phyloP scores from a whole-genome alignment of 2,113 vertebrate genomes.

The Vireo altiloquus region DNA sequence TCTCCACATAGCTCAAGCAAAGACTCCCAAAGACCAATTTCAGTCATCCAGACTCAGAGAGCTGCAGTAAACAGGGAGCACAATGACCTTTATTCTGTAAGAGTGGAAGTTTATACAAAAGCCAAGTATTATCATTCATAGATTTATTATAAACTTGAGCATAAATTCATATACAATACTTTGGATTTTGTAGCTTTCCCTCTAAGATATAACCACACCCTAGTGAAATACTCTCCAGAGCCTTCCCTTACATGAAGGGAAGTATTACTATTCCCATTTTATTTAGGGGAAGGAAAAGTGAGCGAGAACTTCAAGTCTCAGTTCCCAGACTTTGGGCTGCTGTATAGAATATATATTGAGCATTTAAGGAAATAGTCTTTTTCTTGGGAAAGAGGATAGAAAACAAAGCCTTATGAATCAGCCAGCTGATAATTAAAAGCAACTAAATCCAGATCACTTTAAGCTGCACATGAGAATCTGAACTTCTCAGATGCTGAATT shows the following conservation, averaged over 20 bases:
- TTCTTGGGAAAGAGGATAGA: background rate
- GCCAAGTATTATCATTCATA: conserved; percentile 30
- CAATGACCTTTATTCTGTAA: background rate
- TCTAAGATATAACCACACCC: conserved; percentile 19
- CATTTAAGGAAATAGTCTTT: background rate
- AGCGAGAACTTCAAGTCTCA: background rate
- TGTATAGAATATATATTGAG: background rate
- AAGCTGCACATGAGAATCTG: conserved; percentile 53
- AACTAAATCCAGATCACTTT: conserved; percentile 52
- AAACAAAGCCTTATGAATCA: conserved; percentile 42
- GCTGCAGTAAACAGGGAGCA: background rate
- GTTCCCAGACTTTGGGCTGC: background rate
- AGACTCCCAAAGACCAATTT: background rate
- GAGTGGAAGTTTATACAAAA: background rate
- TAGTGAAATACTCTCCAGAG: background rate
- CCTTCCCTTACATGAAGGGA: background rate
- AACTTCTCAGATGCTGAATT: conserved; percentile 39
- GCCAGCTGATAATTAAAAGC: conserved; percentile 58
- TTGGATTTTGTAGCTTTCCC: background rate
- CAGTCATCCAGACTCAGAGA: background rate
- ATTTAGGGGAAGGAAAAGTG: background rate
- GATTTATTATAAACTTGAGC: background rate
- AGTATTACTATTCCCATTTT: background rate
- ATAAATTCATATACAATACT: background rate
- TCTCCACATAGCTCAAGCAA: background rate